phyloP scores from a whole-genome alignment of 2,113 vertebrate genomes.

The Pogona vitticeps region DNA sequence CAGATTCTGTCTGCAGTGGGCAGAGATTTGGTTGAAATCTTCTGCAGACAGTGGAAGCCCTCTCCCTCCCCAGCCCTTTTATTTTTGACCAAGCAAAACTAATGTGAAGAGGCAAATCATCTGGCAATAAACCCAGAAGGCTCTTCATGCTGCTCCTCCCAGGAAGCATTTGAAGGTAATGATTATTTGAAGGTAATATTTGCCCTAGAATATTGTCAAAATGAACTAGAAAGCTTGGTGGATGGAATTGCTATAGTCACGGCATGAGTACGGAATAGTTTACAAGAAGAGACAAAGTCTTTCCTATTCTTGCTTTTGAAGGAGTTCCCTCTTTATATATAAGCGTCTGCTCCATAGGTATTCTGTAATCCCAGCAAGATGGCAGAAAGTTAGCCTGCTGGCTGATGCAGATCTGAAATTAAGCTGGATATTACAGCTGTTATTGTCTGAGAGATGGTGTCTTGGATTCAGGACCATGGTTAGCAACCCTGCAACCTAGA shows the following conservation, averaged over 20 bases:
- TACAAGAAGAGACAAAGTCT: neutral
- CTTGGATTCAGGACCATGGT: neutral
- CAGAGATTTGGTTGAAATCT: slow-evolving; percentile 36
- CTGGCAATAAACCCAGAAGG: neutral
- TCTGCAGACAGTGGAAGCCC: neutral
- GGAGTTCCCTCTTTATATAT: neutral
- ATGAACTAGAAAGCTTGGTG: slow-evolving; percentile 7
- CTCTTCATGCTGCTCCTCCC: slow-evolving; percentile 16
- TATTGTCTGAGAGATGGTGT: neutral
- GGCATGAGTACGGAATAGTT: neutral
- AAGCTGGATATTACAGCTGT: neutral
- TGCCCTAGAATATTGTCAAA: slow-evolving; percentile 2
- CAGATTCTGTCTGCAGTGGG: slow-evolving; percentile 21
- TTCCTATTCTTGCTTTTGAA: neutral
- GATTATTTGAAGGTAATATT: slow-evolving; percentile 25
- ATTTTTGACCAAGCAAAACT: slow-evolving; percentile 8
- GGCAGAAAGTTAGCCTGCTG: neutral
- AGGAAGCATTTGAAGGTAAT: slow-evolving; percentile 24
- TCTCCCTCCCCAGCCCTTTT: neutral
- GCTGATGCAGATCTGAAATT: neutral
- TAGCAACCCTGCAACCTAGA: neutral
- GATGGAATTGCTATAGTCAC: neutral
- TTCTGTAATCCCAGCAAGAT: neutral
- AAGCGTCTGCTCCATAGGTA: neutral
- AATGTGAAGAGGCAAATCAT: slow-evolving; percentile 33